Conservation (phyloP, 2,888 invertebrate genomes). For the Anagyrus pseudococci region DNA sequence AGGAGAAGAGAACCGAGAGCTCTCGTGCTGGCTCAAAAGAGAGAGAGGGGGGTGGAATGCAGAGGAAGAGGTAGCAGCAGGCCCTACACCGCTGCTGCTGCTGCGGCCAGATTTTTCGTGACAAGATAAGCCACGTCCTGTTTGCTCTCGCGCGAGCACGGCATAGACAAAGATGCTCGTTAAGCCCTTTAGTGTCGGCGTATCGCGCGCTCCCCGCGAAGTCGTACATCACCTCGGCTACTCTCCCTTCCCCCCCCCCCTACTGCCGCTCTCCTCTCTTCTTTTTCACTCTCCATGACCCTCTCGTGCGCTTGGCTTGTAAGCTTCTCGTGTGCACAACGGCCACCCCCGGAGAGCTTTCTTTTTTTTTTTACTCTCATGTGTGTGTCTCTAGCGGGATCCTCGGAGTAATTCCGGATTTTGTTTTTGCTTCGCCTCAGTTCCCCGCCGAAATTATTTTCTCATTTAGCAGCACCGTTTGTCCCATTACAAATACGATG, state of each 20-base stretch:
- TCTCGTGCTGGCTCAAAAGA: neutral
- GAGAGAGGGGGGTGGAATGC: no score
- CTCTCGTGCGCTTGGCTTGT: no score
- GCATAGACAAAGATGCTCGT: slow-evolving; percentile 60
- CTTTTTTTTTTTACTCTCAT: neutral
- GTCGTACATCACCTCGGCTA: slow-evolving; percentile 54
- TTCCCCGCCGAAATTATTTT: neutral
- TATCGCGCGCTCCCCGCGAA: slow-evolving; percentile 55
- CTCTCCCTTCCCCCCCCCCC: no score
- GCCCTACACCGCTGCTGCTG: slow-evolving; percentile 41
- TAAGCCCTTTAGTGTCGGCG: slow-evolving; percentile 60
- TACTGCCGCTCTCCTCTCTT: no score
- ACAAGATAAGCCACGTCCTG: slow-evolving; percentile 62
- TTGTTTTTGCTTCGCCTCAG: neutral
- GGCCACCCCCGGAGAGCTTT: neutral
- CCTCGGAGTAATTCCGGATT: neutral
- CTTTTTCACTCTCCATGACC: no score
- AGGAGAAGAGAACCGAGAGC: slow-evolving; percentile 6
- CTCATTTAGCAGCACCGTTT: neutral
- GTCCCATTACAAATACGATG: no score
- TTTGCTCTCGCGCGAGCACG: slow-evolving; percentile 52
- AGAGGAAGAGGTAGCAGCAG: slow-evolving; percentile 39
- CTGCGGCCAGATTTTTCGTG: slow-evolving; percentile 59
- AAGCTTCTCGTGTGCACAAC: no score
- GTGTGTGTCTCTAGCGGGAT: neutral